These are phyloP conservation scores for Eclectus roratus DNA, from an alignment of 2,113 vertebrate species.

Conservation along the genomic window DNA sequence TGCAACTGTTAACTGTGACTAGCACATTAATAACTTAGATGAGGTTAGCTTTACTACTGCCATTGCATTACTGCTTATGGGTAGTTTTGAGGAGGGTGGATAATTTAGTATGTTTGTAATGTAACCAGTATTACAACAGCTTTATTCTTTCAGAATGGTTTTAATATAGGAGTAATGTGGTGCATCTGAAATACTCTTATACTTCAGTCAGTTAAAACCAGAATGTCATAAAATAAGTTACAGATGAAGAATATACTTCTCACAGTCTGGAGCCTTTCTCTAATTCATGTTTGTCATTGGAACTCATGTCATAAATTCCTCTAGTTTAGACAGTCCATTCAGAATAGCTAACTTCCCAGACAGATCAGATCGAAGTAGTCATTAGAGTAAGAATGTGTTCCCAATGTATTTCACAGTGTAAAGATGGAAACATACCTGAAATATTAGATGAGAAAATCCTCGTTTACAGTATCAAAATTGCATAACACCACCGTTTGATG, in stretches of 20 bases:
- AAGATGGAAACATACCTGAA: background rate
- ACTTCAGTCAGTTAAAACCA: background rate
- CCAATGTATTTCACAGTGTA: background rate
- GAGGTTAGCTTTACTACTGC: background rate
- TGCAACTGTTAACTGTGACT: background rate
- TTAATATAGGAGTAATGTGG: background rate
- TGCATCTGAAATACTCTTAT: background rate
- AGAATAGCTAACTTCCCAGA: background rate
- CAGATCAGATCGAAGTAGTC: background rate
- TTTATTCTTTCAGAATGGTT: background rate
- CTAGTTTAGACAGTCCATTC: background rate
- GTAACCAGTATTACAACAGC: background rate
- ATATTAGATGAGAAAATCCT: background rate
- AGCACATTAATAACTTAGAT: background rate
- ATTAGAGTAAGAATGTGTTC: background rate
- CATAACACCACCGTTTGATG: background rate
- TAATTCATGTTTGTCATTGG: background rate
- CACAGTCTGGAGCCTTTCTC: background rate
- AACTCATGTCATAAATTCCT: background rate
- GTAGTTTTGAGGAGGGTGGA: background rate
- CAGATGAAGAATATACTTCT: background rate
- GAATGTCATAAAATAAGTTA: background rate
- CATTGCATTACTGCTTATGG: background rate
- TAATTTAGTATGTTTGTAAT: background rate
- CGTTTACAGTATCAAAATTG: background rate